Percentiles rank a stretch among this genome's conserved stretches.
Evolutionary conservation across 2,113 vertebrate genomes (phyloP).

Genomic region (Spilogale gracilis): DNA sequence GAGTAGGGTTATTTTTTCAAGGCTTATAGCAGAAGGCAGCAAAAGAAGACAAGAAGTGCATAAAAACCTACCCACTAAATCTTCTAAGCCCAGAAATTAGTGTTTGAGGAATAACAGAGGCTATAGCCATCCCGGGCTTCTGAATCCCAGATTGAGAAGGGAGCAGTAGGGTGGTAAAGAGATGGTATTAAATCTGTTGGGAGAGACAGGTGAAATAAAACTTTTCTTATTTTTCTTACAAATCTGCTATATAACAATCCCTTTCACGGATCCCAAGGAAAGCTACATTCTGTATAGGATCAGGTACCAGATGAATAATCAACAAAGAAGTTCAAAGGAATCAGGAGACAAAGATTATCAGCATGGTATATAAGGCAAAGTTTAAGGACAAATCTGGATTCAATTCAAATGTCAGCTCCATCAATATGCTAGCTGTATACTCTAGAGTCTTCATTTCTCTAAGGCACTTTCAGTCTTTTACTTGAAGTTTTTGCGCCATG

Average conservation of each 20-base stretch:
- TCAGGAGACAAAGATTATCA: not conserved
- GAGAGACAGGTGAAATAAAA: not conserved
- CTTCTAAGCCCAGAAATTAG: not conserved
- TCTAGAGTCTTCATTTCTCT: not conserved
- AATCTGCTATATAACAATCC: not conserved
- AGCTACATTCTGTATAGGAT: not conserved
- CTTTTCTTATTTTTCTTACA: not conserved
- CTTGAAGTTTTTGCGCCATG: not conserved
- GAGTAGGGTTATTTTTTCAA: not conserved
- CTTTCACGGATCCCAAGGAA: not conserved
- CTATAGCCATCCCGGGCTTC: not conserved
- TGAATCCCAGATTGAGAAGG: not conserved
- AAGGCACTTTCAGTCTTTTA: not conserved
- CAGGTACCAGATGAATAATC: not conserved
- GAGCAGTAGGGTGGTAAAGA: accelerated
- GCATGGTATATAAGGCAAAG: not conserved
- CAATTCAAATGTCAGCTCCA: not conserved
- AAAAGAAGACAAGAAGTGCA: not conserved
- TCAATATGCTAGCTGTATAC: not conserved
- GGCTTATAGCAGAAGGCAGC: not conserved
- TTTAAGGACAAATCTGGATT: not conserved
- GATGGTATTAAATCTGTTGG: not conserved
- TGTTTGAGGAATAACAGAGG: not conserved
- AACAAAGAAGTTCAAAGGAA: not conserved
- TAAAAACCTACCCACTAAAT: not conserved